phyloP scores from a whole-genome alignment of 2,797 vertebrate genomes.

The Thamnophis elegans region DNA sequence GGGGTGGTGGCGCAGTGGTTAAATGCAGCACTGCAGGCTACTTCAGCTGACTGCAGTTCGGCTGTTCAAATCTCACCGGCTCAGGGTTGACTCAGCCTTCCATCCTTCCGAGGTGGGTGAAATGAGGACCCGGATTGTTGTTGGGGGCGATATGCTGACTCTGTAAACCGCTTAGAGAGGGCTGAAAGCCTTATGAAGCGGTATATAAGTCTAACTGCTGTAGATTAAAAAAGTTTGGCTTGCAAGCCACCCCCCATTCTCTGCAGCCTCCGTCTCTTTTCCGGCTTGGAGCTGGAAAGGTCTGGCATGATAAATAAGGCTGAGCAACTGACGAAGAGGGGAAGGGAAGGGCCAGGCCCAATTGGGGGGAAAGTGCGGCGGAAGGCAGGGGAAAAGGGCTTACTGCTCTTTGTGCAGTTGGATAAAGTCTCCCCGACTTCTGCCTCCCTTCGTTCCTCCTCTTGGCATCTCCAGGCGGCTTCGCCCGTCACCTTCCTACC shows the following conservation, averaged over 20 bases:
- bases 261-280: neutral
- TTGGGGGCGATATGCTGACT: no score
- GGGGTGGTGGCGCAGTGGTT: no score
- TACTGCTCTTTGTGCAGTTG: constrained; percentile 12
- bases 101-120: no score
- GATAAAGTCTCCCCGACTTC: neutral
- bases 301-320: neutral
- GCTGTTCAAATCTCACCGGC: no score
- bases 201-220: no score
- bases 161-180: no score
- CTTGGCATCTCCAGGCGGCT: constrained; percentile 12
- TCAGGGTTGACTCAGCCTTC: no score
- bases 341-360: neutral
- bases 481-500: neutral
- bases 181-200: no score
- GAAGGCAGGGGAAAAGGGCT: neutral
- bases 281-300: neutral
- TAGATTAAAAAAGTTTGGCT: neutral
- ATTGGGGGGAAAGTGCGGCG: neutral
- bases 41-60: no score
- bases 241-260: neutral
- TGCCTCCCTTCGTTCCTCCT: neutral
- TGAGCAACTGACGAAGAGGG: neutral
- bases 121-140: no score
- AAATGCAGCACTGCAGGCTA: no score